Percentiles rank a stretch among this genome's conserved stretches.
Evolutionary conservation across 2,113 vertebrate genomes (phyloP).

Genomic region (Falcunculus frontatus): DNA sequence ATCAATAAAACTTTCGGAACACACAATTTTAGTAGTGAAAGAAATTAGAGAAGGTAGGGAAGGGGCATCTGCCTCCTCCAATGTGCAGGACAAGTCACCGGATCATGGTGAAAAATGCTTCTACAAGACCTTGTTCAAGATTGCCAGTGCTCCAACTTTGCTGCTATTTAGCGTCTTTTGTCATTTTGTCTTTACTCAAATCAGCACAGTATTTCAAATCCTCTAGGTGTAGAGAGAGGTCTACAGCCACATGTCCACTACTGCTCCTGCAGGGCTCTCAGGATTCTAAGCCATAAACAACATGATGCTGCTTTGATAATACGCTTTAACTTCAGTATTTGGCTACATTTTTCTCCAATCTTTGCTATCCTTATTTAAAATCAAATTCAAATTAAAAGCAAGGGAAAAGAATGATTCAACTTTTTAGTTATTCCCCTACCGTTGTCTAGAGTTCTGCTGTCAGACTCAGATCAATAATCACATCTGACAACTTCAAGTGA

Average conservation of each 20-base stretch:
- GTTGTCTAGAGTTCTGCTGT: neutral
- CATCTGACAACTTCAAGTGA: neutral
- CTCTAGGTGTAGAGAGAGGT: neutral
- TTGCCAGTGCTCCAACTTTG: neutral
- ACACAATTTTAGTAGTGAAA: neutral
- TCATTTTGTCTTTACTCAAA: neutral
- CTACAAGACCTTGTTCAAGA: neutral
- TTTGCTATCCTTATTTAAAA: neutral
- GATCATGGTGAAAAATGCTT: neutral
- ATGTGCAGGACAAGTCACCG: neutral
- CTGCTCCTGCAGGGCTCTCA: neutral
- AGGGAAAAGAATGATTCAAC: neutral
- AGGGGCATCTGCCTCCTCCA: neutral
- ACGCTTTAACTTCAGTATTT: neutral
- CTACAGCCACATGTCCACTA: neutral
- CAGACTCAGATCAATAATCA: neutral
- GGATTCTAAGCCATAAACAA: neutral
- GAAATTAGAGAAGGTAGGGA: neutral
- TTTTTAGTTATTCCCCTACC: neutral
- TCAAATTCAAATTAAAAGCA: neutral
- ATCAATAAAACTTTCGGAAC: neutral
- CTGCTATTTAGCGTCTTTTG: neutral
- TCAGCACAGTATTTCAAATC: neutral
- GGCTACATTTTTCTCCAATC: neutral
- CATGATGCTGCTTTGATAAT: neutral